Evolutionary conservation across 2,888 invertebrate species (phyloP), one percentile per base, ranked within the genome.

Genomic region (Phymatocera aterrima): DNA sequence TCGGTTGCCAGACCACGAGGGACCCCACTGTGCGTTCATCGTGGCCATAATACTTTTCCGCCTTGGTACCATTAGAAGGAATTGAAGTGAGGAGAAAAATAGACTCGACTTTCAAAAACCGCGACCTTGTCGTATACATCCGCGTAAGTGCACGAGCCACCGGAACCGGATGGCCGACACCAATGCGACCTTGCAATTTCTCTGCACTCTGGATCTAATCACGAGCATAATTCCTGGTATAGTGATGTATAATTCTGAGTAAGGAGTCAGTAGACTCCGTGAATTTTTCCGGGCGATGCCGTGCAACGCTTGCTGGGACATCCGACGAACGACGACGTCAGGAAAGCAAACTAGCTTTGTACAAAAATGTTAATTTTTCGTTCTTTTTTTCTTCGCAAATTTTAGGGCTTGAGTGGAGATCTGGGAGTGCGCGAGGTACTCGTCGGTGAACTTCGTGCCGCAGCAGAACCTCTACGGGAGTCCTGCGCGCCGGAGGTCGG

Each of bases 391-490:
- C 21, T 24, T 24, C 2, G 31, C 3, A 43, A 75, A 57, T 82
- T 86, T 3, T 91, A 96, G 96, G 95, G 95, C 82, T 92, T 97
- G 81, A 95, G 94, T 87, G 95, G 95, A 81, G 95, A 96, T 84
- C 93, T 97, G 83, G 93, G 94, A 18, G 94, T 94, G 31, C 94
- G 96, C 48, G 96, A 95, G 88, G 94, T 94, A 87, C 91, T 96
- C 79, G 93, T 97, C 79, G 94, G 94, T 70, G 95, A 95, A 86
- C 91, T 97, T 83, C 93, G 93, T 40, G 91, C 93, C 0, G 94
- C 95, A 0, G 96, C 96, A 0, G 94, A 94, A 77, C 96, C 96
- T 4, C 91, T 97, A 84, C 93, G 94, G 81, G 94, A 94, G 81
- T 92, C 93, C 86, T 94, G 95, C 87, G 93, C 94, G 86, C 93